These are phyloP conservation scores for Trachymyrmex septentrionalis DNA, from an alignment of 1,140 invertebrate species.

Conservation along the genomic window DNA sequence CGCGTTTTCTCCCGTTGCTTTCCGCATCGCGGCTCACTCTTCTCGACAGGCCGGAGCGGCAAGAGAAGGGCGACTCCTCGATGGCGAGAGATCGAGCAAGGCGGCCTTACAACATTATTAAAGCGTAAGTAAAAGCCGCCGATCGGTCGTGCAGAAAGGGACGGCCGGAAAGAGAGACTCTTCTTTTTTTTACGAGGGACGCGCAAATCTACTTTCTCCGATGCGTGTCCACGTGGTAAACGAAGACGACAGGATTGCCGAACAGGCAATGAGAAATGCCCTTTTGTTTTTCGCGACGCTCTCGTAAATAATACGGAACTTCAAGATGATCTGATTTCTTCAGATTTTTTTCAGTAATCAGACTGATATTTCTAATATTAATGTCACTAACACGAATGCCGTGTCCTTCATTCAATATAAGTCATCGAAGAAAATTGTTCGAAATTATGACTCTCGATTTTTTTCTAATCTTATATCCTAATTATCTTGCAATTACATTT, in stretches of 20 bases:
- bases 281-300: not conserved
- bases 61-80: slow-evolving; percentile 39
- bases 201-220: slow-evolving; percentile 73
- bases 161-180: slow-evolving; percentile 56
- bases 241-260: slow-evolving; percentile 30
- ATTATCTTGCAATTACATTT: not conserved
- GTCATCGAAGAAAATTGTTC: not conserved
- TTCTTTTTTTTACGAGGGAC: slow-evolving; percentile 42
- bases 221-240: slow-evolving; percentile 25
- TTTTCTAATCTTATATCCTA: not conserved
- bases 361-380: not conserved
- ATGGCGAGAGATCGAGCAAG: slow-evolving; percentile 50
- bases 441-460: not conserved
- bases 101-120: slow-evolving; percentile 62
- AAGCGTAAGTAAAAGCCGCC: slow-evolving; percentile 46
- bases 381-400: not conserved
- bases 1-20: slow-evolving; percentile 60
- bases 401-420: not conserved
- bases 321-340: not conserved
- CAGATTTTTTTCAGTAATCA: not conserved
- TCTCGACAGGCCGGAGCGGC: slow-evolving; percentile 33
- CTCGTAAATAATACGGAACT: not conserved
- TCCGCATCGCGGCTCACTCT: slow-evolving; percentile 36
- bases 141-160: slow-evolving; percentile 46
- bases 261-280: not conserved